These are phyloP conservation scores for Podarcis siculus DNA, from an alignment of 2,797 vertebrate species.

Conservation along the genomic window DNA sequence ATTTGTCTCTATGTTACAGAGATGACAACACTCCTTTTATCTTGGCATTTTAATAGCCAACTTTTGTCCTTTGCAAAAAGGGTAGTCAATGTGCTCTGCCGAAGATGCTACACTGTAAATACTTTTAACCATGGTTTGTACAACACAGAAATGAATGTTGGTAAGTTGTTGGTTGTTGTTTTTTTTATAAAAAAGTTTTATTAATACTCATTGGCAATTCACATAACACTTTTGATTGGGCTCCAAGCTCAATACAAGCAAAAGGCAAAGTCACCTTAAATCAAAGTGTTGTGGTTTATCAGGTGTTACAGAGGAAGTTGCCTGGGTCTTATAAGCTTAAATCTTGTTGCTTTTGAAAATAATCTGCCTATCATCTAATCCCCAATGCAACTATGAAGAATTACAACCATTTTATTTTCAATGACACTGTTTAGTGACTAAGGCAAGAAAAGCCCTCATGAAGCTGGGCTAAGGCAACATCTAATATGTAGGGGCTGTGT, in stretches of 20 bases:
- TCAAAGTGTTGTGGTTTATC: not conserved
- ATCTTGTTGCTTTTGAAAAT: not conserved
- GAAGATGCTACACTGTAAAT: no score
- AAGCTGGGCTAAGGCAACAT: not conserved
- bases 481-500: no score
- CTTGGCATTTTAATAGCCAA: not conserved
- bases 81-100: not conserved
- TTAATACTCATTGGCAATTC: not conserved
- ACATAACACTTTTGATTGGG: not conserved
- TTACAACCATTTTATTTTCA: no score
- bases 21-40: not conserved
- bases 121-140: not conserved
- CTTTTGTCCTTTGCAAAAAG: not conserved
- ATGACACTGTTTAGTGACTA: no score
- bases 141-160: not conserved
- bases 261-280: not conserved
- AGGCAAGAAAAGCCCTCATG: not conserved
- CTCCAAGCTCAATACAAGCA: not conserved
- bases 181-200: not conserved
- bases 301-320: not conserved
- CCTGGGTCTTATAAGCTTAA: not conserved
- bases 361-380: not conserved
- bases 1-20: no score
- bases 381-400: not conserved
- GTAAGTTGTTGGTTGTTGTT: no score